Percentiles rank a stretch among this genome's conserved stretches.
Conservation (phyloP, 2,113 vertebrate species). For the Heliornis fulica region DNA sequence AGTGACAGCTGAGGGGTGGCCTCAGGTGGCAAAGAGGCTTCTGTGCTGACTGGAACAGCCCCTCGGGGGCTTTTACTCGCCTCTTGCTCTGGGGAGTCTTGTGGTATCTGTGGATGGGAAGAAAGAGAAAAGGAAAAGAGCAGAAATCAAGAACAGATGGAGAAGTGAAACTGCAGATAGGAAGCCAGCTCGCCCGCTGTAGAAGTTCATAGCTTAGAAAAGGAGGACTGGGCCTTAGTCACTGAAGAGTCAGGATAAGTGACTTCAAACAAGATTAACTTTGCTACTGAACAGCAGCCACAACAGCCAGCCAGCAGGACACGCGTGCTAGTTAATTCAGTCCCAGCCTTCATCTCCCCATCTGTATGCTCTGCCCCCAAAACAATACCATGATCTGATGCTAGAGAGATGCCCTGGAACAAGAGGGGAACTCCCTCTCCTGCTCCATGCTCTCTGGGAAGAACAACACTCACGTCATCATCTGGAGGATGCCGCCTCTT, state of each 20-base stretch:
- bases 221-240: not conserved
- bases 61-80: conserved; percentile 80
- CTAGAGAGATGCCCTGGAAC: not conserved
- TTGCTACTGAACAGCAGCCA: not conserved
- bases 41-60: conserved; percentile 70
- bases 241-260: not conserved
- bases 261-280: not conserved
- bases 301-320: not conserved
- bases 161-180: conserved; percentile 46
- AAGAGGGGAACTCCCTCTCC: not conserved
- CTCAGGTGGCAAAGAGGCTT: conserved; percentile 76
- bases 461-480: conserved; percentile 76
- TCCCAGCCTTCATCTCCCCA: not conserved
- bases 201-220: conserved; percentile 5
- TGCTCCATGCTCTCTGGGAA: not conserved
- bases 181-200: not conserved
- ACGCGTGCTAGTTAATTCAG: not conserved
- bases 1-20: conserved; percentile 73
- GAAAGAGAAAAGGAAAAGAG: not conserved
- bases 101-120: conserved; percentile 68
- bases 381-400: not conserved
- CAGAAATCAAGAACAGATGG: conserved; percentile 19
- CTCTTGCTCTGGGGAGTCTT: conserved; percentile 81
- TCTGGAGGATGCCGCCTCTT: conserved; percentile 88
- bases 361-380: not conserved